phyloP scores from a whole-genome alignment of 2,888 invertebrate genomes.

The Drosophila antonietae region DNA sequence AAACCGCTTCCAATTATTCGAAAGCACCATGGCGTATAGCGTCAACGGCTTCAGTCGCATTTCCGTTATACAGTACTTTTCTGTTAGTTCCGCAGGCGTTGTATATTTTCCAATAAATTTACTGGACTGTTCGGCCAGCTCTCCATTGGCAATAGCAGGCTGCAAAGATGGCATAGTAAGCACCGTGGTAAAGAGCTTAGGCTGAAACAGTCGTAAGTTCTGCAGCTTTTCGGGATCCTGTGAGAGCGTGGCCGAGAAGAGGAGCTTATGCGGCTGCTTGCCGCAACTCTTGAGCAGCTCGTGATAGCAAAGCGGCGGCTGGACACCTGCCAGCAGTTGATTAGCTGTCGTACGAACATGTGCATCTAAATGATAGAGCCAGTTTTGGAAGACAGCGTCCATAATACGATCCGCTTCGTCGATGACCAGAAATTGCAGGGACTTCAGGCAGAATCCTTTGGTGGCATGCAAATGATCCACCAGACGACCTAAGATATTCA shows the following conservation, averaged over 20 bases:
- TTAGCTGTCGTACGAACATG: slow-evolving; percentile 86
- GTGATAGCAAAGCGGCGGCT: slow-evolving; percentile 79
- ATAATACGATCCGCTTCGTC: slow-evolving; percentile 99
- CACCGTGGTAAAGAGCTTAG: slow-evolving; percentile 94
- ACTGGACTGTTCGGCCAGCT: slow-evolving; percentile 75
- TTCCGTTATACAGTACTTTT: slow-evolving; percentile 88
- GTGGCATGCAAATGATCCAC: slow-evolving; percentile 96
- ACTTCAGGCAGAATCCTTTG: slow-evolving; percentile 89
- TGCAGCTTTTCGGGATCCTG: slow-evolving; percentile 98
- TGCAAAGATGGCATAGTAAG: slow-evolving; percentile 78
- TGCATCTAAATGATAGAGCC: slow-evolving; percentile 92
- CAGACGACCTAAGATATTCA: slow-evolving; percentile 87
- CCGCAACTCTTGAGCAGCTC: slow-evolving; percentile 70
- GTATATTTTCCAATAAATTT: slow-evolving; percentile 91
- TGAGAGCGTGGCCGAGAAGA: slow-evolving; percentile 98
- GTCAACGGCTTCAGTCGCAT: slow-evolving; percentile 92
- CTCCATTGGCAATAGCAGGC: slow-evolving; percentile 11
- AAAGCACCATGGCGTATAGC: slow-evolving; percentile 89
- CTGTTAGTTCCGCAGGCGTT: slow-evolving; percentile 91
- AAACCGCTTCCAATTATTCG: slow-evolving; percentile 89
- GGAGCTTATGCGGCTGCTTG: slow-evolving; percentile 91
- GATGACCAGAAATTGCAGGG: slow-evolving; percentile 92
- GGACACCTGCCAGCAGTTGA: slow-evolving; percentile 85
- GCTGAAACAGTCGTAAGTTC: slow-evolving; percentile 94
- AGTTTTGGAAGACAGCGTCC: slow-evolving; percentile 95